A percentile compares a stretch with the other conserved stretches of the same genome.
Evolutionary conservation across 2,888 invertebrate genomes (phyloP).

Genomic region (Parnassius smintheus): DNA sequence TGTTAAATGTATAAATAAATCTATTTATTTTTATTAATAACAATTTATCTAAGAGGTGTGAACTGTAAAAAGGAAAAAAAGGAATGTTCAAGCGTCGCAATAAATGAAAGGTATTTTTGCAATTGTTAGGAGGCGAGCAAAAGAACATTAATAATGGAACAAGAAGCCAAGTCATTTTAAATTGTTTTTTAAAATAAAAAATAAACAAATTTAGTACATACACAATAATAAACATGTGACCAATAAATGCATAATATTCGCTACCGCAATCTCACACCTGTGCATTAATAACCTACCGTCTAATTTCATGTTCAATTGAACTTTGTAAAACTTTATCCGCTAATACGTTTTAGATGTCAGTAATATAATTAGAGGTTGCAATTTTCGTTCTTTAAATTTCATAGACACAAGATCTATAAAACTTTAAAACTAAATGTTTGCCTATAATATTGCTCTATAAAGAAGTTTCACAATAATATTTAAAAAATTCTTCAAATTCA

Average conservation of each 20-base stretch:
- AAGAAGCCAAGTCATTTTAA: slow-evolving; percentile 3
- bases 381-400: background rate
- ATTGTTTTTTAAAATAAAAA: background rate
- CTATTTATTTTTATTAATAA: slow-evolving; percentile 25
- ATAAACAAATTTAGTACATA: slow-evolving; percentile 5
- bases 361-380: background rate
- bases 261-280: slow-evolving; percentile 46
- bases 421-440: slow-evolving; percentile 14
- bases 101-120: background rate
- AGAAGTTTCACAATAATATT: slow-evolving; percentile 7
- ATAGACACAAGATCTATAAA: slow-evolving; percentile 5
- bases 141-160: slow-evolving; percentile 24
- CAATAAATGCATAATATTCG: slow-evolving; percentile 47
- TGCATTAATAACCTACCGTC: slow-evolving; percentile 40
- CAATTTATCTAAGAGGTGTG: too few relatives aligned
- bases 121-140: slow-evolving; percentile 22
- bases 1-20: slow-evolving; percentile 43
- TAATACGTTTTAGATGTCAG: background rate
- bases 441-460: slow-evolving; percentile 4
- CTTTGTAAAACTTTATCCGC: background rate
- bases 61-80: slow-evolving; percentile 13
- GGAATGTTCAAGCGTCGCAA: slow-evolving; percentile 40
- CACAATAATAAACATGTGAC: slow-evolving; percentile 20
- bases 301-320: slow-evolving; percentile 7
- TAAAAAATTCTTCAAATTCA: too few relatives aligned